These are phyloP conservation scores for Enhydra lutris DNA, from an alignment of 2,113 vertebrate species.

Conservation along the genomic window DNA sequence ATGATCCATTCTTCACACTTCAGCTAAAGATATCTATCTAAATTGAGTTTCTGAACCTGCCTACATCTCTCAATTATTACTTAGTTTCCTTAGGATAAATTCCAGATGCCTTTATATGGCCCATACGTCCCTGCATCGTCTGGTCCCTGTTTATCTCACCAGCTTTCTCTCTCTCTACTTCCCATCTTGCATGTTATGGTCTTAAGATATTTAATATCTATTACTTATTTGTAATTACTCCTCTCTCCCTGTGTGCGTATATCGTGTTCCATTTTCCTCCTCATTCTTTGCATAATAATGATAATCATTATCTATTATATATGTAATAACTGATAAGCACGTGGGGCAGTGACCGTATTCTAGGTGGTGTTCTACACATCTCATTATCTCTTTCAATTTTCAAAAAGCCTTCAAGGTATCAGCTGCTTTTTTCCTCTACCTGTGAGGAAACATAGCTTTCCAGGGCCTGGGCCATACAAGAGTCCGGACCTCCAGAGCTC, in stretches of 20 bases:
- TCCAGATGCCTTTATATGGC: neutral
- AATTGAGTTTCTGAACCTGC: neutral
- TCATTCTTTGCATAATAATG: neutral
- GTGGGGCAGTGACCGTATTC: neutral
- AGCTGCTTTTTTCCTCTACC: neutral
- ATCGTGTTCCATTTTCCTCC: neutral
- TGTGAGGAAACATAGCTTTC: neutral
- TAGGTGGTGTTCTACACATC: neutral
- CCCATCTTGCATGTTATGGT: neutral
- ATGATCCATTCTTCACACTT: neutral
- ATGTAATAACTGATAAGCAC: neutral
- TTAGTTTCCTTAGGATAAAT: neutral
- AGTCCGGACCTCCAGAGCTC: neutral
- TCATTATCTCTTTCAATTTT: neutral
- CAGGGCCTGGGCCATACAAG: neutral
- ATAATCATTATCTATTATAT: neutral
- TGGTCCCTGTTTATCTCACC: neutral
- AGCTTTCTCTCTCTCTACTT: neutral
- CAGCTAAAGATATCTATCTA: neutral
- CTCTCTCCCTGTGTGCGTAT: neutral
- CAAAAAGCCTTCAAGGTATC: neutral
- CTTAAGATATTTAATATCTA: neutral
- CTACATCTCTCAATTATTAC: neutral
- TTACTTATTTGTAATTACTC: neutral
- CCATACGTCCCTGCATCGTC: neutral